Conservation (phyloP, 2,888 invertebrate genomes). For the Chydorus sphaericus region DNA sequence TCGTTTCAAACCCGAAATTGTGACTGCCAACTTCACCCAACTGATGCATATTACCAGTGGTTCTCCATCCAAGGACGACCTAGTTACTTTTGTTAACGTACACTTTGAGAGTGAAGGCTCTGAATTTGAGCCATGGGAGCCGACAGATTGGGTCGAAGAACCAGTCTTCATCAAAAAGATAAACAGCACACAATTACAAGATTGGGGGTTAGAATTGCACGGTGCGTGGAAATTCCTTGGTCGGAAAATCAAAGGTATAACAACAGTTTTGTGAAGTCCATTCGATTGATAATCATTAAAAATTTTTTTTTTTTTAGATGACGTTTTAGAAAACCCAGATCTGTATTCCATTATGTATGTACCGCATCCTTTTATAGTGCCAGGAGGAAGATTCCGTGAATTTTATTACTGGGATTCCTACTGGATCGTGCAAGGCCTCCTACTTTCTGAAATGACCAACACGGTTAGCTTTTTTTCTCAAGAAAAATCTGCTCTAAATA, state of each 20-base stretch:
- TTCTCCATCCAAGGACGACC: slow-evolving; percentile 24
- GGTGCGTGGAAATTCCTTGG: slow-evolving; percentile 32
- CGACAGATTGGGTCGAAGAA: slow-evolving; percentile 11
- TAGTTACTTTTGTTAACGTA: slow-evolving; percentile 27
- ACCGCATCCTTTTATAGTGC: slow-evolving; percentile 53
- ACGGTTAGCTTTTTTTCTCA: slow-evolving; percentile 60
- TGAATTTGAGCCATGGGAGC: slow-evolving; percentile 23
- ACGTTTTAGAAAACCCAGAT: slow-evolving; percentile 13
- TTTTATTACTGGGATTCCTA: slow-evolving; percentile 89
- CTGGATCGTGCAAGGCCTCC: slow-evolving; percentile 78
- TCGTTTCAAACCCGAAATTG: slow-evolving; percentile 40
- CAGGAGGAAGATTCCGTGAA: slow-evolving; percentile 46
- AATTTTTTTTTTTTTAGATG: slow-evolving; percentile 10
- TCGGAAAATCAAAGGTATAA: slow-evolving; percentile 15
- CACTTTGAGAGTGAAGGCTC: slow-evolving; percentile 29
- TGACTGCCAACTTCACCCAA: slow-evolving; percentile 39
- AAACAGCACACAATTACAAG: slow-evolving; percentile 11
- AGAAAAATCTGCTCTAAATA: too few species aligned
- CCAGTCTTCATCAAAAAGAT: slow-evolving; percentile 14
- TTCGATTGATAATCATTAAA: not conserved
- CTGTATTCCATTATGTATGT: slow-evolving; percentile 75
- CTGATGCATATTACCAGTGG: slow-evolving; percentile 38
- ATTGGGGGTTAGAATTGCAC: slow-evolving; percentile 27
- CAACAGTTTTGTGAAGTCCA: not conserved
- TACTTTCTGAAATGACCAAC: slow-evolving; percentile 65